Evolutionary conservation across 2,797 vertebrate species (phyloP), one percentile per base, ranked within the genome.

Genomic region (Parotocinclus haroldoi): DNA sequence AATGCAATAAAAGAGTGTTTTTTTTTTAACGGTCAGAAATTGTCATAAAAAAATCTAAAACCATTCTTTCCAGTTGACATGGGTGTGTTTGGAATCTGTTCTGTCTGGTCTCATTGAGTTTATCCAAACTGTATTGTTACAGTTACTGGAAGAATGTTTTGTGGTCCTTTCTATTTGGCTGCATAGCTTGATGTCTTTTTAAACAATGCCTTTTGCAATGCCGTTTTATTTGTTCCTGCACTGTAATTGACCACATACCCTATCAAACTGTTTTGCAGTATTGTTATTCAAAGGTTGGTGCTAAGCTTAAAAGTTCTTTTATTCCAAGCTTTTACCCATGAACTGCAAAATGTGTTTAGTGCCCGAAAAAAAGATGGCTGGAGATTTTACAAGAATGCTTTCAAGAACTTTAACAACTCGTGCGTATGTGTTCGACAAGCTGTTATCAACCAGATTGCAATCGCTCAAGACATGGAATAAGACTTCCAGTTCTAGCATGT

Each of bases 361-460:
- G 73, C 73, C 81, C 83, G 78, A 81, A 27, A 27, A 80, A 81
- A 79, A 80, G 68, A 79, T 42, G 27, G 75, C 78, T 74, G 73
- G 75, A 78, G 73, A 76, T 81, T 87, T 80, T 63, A 58, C 71
- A 80, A 82, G 79, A 85, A 83, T 80, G 79, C 71, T 80, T 85
- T 80, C 73, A 79, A 82, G 82, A 84, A 83, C 72, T 12, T 66
- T 81, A 83, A 82, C 79, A 79, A 74, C 50, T 13, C 50, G 38
- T 79, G 62, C 76, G 76, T 72, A 67, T 78, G 57, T 72, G 71
- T 83, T 82, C 81, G 73, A 84, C 78, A 78, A 76, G 61, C 74
- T 77, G 72, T 81, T 82, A 80, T 69, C 42, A 68, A 63, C 36
- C 44, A 67, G 46, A 81, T 83, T 70, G 76, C 72, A 69, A 82